These are phyloP conservation scores for Mesorhabditis spiculigera DNA, from an alignment of 2,888 invertebrate species.

Conservation along the genomic window DNA sequence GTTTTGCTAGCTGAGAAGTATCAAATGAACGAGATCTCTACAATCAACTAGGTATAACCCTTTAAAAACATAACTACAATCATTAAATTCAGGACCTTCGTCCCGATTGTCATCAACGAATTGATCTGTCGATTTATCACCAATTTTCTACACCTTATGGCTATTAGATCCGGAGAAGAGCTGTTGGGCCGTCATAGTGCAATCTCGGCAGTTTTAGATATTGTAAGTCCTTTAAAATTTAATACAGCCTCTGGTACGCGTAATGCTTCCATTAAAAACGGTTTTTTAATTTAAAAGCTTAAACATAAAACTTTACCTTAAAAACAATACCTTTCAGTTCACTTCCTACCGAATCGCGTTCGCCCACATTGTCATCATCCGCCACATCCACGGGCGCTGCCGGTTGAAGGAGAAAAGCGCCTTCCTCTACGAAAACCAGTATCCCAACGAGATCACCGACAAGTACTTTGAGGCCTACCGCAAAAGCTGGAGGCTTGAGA, in stretches of 20 bases:
- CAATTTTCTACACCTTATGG: neutral
- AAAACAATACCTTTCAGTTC: neutral
- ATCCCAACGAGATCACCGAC: too few species aligned
- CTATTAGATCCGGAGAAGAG: neutral
- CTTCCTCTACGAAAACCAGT: too few species aligned
- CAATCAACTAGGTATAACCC: neutral
- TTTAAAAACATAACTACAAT: neutral
- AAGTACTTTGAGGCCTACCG: too few species aligned
- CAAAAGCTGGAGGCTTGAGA: too few species aligned
- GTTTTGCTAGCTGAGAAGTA: neutral
- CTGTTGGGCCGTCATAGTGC: neutral
- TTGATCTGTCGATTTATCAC: constrained; percentile 1
- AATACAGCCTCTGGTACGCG: neutral
- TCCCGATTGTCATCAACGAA: constrained; percentile 4
- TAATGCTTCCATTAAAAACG: too few species aligned
- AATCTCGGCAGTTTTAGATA: neutral
- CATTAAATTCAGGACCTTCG: neutral
- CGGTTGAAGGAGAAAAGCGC: neutral
- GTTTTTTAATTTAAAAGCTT: too few species aligned
- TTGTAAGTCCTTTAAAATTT: neutral
- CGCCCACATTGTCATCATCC: constrained; percentile 5
- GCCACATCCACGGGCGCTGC: neutral
- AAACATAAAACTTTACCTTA: neutral
- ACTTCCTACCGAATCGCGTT: neutral
- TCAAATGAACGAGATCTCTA: neutral